Conservation (phyloP, 1,140 invertebrate genomes). For the Metaphire vulgaris region DNA sequence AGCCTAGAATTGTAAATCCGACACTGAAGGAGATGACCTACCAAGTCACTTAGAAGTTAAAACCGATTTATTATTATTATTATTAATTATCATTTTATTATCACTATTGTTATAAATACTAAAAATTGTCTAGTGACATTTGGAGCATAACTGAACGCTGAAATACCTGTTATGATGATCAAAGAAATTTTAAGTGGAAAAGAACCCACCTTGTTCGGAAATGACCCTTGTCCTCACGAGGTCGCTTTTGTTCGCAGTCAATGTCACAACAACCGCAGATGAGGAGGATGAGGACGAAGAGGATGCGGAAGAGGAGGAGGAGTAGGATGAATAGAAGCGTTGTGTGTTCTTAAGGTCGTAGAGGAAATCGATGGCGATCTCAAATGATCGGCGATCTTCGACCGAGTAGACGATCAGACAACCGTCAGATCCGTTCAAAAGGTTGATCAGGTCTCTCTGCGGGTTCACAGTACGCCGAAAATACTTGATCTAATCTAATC, state of each 20-base stretch:
- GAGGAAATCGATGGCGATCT: conserved; percentile 33
- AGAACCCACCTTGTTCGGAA: conserved; percentile 68
- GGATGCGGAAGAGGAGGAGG: too few species aligned
- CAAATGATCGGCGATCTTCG: conserved; percentile 65
- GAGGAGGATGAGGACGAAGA: background rate
- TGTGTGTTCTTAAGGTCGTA: background rate
- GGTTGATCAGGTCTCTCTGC: background rate
- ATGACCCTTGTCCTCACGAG: conserved; percentile 77
- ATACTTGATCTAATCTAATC: too few species aligned
- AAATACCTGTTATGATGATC: too few species aligned
- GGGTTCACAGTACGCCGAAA: too few species aligned
- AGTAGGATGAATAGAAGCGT: background rate
- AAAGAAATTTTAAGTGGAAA: background rate
- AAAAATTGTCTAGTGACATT: too few species aligned
- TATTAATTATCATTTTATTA: too few species aligned
- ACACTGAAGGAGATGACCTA: too few species aligned
- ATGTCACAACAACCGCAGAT: conserved; percentile 62
- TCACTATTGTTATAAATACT: too few species aligned
- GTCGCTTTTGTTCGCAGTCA: conserved; percentile 93
- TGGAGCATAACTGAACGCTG: too few species aligned
- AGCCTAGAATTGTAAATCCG: too few species aligned
- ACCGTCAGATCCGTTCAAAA: conserved; percentile 60
- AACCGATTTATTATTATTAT: too few species aligned
- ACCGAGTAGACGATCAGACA: conserved; percentile 88
- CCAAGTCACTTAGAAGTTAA: too few species aligned